Conservation (phyloP, 1,140 invertebrate species). For the Drosophila sp. region DNA sequence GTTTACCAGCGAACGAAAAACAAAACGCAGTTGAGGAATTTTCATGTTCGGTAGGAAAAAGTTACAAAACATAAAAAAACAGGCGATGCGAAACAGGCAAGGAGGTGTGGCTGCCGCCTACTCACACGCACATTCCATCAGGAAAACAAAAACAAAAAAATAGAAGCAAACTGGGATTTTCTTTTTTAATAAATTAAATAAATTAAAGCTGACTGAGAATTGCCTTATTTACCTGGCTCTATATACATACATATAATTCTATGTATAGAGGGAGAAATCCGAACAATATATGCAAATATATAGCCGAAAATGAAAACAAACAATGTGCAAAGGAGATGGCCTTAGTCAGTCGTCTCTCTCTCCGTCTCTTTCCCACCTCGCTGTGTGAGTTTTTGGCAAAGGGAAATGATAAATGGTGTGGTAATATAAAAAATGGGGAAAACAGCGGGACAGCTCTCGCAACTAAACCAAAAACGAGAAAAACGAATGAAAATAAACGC, state of each 20-base stretch:
- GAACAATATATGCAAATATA: conserved; percentile 17
- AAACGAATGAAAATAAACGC: conserved; percentile 23
- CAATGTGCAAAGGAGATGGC: conserved; percentile 31
- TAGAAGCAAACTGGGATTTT: conserved; percentile 27
- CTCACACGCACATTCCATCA: conserved; percentile 59
- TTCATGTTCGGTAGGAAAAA: conserved; percentile 53
- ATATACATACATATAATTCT: conserved; percentile 58
- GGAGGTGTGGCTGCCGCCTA: conserved; percentile 37
- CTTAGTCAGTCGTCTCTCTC: conserved; percentile 25
- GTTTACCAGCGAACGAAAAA: conserved; percentile 59
- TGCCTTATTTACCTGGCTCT: conserved; percentile 69
- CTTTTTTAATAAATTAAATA: conserved; percentile 74
- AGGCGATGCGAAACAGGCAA: conserved; percentile 48
- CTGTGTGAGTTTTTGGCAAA: conserved; percentile 52
- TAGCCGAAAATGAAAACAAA: not conserved
- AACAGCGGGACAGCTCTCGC: conserved; percentile 66
- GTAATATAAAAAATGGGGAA: conserved; percentile 80
- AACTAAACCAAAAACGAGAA: conserved; percentile 46
- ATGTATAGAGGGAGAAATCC: conserved; percentile 1
- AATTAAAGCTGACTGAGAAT: conserved; percentile 78
- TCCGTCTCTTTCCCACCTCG: not conserved
- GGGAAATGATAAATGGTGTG: conserved; percentile 81
- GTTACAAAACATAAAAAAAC: conserved; percentile 22
- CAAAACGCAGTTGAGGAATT: conserved; percentile 71
- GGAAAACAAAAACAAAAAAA: conserved; percentile 47